Conservation (phyloP, 2,113 vertebrate genomes). For the Megaleporinus macrocephalus region DNA sequence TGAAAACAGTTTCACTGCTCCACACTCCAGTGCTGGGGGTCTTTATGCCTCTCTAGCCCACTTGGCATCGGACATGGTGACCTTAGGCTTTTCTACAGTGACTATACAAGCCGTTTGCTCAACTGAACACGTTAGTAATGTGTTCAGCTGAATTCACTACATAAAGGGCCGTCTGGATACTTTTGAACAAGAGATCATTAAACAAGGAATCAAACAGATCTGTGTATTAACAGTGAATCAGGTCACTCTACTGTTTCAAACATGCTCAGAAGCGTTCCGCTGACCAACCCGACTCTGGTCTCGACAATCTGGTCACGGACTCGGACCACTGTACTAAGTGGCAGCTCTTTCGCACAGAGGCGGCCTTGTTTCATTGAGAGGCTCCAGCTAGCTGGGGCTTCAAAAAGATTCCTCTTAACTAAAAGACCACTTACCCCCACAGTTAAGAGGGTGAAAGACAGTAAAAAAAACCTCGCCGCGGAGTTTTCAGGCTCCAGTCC, state of each 20-base stretch:
- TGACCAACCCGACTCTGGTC: neutral
- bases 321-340: conserved; percentile 22
- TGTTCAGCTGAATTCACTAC: too few relatives aligned
- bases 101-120: too few relatives aligned
- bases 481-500: neutral
- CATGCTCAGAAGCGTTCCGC: neutral
- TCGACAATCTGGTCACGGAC: too few relatives aligned
- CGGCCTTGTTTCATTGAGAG: conserved; percentile 21
- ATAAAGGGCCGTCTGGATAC: neutral
- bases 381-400: neutral
- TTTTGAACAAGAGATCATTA: neutral
- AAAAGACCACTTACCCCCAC: neutral
- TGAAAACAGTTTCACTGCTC: too few relatives aligned
- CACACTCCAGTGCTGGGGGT: too few relatives aligned
- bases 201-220: too few relatives aligned
- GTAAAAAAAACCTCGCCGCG: neutral
- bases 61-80: too few relatives aligned
- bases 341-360: conserved; percentile 20
- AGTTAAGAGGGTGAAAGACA: neutral
- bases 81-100: too few relatives aligned
- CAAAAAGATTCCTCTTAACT: neutral
- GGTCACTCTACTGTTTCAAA: too few relatives aligned
- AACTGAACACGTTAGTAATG: too few relatives aligned
- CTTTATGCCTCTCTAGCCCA: too few relatives aligned
- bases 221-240: too few relatives aligned